These are phyloP conservation scores for Andricus grossulariae DNA, from an alignment of 1,140 invertebrate species.

Conservation along the genomic window DNA sequence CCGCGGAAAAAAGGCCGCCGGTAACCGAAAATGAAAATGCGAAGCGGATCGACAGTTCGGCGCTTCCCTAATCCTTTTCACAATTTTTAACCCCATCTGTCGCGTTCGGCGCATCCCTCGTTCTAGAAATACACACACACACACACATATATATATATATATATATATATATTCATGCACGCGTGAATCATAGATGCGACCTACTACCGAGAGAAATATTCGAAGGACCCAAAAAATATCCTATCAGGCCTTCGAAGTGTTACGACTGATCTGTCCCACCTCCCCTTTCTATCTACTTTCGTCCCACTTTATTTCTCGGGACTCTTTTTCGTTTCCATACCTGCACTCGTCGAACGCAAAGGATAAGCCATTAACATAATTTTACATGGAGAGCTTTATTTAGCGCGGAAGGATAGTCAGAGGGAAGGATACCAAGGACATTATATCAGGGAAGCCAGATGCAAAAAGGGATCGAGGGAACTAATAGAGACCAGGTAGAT, in stretches of 20 bases:
- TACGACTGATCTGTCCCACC: constrained; percentile 43
- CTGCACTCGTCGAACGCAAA: constrained; percentile 49
- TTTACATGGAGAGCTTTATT: constrained; percentile 72
- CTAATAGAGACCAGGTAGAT: constrained; percentile 63
- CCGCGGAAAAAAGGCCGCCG: constrained; percentile 59
- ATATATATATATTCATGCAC: constrained; percentile 39
- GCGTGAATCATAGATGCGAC: constrained; percentile 48
- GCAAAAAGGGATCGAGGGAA: constrained; percentile 72
- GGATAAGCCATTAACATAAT: constrained; percentile 78
- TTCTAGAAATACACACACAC: constrained; percentile 36
- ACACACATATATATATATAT: background rate
- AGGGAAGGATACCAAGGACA: constrained; percentile 41
- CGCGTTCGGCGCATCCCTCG: constrained; percentile 69
- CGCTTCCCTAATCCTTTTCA: constrained; percentile 76
- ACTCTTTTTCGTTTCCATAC: constrained; percentile 46
- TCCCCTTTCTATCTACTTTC: constrained; percentile 34
- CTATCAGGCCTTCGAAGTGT: constrained; percentile 34
- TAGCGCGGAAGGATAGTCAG: constrained; percentile 47
- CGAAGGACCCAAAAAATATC: constrained; percentile 27
- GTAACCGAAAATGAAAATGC: constrained; percentile 70
- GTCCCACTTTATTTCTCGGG: constrained; percentile 34
- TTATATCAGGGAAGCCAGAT: constrained; percentile 72
- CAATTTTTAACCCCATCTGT: constrained; percentile 76
- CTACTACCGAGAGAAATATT: constrained; percentile 57
- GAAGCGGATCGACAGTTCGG: constrained; percentile 72